Conservation (phyloP, 2,113 vertebrate genomes). For the Ailuropoda melanoleuca region DNA sequence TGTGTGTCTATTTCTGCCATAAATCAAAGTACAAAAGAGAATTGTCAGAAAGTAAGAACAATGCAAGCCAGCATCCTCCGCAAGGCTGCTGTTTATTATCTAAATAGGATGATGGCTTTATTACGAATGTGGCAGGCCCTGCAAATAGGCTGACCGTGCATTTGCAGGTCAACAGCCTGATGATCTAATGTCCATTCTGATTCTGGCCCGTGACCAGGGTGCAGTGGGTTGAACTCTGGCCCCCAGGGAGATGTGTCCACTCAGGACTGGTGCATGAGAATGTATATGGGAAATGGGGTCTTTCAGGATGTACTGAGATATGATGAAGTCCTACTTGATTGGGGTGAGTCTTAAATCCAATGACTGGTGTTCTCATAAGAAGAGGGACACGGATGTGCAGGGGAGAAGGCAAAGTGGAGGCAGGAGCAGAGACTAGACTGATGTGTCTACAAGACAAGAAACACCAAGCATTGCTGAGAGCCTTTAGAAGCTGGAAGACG, state of each 20-base stretch:
- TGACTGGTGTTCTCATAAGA: neutral
- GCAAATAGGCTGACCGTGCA: no score
- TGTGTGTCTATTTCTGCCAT: neutral
- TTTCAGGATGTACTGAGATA: no score
- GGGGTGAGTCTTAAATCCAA: neutral
- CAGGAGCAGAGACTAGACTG: neutral
- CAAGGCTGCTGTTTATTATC: neutral
- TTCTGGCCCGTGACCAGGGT: neutral
- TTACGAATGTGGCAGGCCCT: fast-evolving
- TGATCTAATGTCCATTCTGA: no score
- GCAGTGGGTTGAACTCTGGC: neutral
- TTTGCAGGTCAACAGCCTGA: no score
- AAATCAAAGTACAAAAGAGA: neutral
- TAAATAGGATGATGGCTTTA: neutral
- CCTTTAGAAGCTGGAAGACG: neutral
- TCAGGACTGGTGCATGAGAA: neutral
- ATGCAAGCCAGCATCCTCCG: neutral
- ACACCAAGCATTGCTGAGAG: neutral
- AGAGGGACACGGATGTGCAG: neutral
- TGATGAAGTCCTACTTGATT: fast-evolving
- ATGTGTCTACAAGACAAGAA: neutral
- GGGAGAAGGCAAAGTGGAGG: neutral
- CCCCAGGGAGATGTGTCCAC: neutral
- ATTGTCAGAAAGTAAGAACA: neutral
- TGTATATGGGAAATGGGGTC: neutral